A percentile compares a stretch with the other conserved stretches of the same genome.
These are phyloP conservation scores for Drosophila quinaria DNA, from an alignment of 2,888 invertebrate genomes.

Conservation along the genomic window DNA sequence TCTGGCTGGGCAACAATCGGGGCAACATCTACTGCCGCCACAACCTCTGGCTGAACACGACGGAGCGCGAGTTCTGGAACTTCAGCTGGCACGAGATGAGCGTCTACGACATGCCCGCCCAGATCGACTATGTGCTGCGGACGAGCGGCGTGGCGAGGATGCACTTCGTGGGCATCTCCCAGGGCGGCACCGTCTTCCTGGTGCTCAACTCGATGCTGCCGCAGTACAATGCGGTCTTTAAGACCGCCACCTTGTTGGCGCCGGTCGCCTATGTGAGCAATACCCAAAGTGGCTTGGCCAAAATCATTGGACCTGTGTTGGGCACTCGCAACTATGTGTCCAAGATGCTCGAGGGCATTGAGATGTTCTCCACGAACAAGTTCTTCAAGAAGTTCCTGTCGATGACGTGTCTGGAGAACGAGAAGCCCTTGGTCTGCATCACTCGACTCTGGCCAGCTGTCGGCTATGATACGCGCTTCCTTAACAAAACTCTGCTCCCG, in stretches of 20 bases:
- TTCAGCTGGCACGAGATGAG: slow-evolving; percentile 85
- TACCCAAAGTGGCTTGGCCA: slow-evolving; percentile 86
- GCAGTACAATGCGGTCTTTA: slow-evolving; percentile 83
- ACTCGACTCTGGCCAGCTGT: slow-evolving; percentile 84
- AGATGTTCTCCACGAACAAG: slow-evolving; percentile 84
- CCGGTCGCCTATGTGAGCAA: slow-evolving; percentile 84
- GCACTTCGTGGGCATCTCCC: slow-evolving; percentile 84
- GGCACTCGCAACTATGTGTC: slow-evolving; percentile 84
- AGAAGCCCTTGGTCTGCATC: slow-evolving; percentile 80
- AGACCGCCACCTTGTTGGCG: slow-evolving; percentile 83
- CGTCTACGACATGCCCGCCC: slow-evolving; percentile 84
- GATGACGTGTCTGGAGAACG: slow-evolving; percentile 82
- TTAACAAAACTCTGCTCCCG: slow-evolving; percentile 83
- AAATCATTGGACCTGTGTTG: slow-evolving; percentile 88
- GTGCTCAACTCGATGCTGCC: slow-evolving; percentile 84
- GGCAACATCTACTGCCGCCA: slow-evolving; percentile 83
- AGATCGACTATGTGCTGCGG: slow-evolving; percentile 82
- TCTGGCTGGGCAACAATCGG: slow-evolving; percentile 84
- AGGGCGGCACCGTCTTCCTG: slow-evolving; percentile 83
- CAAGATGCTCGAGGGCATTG: slow-evolving; percentile 82
- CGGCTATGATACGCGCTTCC: slow-evolving; percentile 82
- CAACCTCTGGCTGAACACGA: slow-evolving; percentile 81
- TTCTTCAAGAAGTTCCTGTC: slow-evolving; percentile 84
- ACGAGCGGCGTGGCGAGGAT: slow-evolving; percentile 76
- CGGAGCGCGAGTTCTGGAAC: slow-evolving; percentile 86